Evolutionary conservation across 2,888 invertebrate species (phyloP).

Genomic region (Lycocerus yunnanus): DNA sequence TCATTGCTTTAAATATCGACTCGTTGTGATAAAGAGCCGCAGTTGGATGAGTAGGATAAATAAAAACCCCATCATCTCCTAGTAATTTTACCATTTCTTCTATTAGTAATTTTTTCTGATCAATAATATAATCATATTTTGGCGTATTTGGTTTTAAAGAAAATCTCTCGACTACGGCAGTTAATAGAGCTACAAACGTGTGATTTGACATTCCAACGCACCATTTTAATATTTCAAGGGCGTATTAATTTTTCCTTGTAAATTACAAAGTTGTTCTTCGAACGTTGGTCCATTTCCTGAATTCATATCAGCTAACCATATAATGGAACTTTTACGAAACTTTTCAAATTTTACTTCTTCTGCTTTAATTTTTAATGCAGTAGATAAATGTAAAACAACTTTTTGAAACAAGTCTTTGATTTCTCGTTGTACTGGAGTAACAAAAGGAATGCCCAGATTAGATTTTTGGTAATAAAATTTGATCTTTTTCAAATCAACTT

Average conservation of each 20-base stretch:
- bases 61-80: slow-evolving; percentile 82
- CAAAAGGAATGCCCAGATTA: slow-evolving; percentile 71
- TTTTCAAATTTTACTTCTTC: slow-evolving; percentile 64
- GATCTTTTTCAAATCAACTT: slow-evolving; percentile 68
- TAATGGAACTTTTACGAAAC: slow-evolving; percentile 67
- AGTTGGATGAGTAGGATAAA: slow-evolving; percentile 89
- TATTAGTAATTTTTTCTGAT: slow-evolving; percentile 65
- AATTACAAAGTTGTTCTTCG: slow-evolving; percentile 67
- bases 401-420: slow-evolving; percentile 67
- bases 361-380: slow-evolving; percentile 65
- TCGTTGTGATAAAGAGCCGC: slow-evolving; percentile 89
- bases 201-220: slow-evolving; percentile 75
- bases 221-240: slow-evolving; percentile 76
- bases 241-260: slow-evolving; percentile 65
- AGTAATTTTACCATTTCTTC: slow-evolving; percentile 70
- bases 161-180: slow-evolving; percentile 63
- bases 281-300: slow-evolving; percentile 65
- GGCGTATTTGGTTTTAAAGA: slow-evolving; percentile 64
- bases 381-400: slow-evolving; percentile 62
- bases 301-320: slow-evolving; percentile 79
- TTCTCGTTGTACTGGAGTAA: slow-evolving; percentile 76
- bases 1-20: slow-evolving; percentile 78
- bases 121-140: slow-evolving; percentile 63
- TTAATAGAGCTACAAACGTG: slow-evolving; percentile 77
- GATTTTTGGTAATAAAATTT: slow-evolving; percentile 82